A percentile compares a stretch with the other conserved stretches of the same genome.
Evolutionary conservation across 2,113 vertebrate genomes (phyloP).

Genomic region (Sylvia atricapilla): DNA sequence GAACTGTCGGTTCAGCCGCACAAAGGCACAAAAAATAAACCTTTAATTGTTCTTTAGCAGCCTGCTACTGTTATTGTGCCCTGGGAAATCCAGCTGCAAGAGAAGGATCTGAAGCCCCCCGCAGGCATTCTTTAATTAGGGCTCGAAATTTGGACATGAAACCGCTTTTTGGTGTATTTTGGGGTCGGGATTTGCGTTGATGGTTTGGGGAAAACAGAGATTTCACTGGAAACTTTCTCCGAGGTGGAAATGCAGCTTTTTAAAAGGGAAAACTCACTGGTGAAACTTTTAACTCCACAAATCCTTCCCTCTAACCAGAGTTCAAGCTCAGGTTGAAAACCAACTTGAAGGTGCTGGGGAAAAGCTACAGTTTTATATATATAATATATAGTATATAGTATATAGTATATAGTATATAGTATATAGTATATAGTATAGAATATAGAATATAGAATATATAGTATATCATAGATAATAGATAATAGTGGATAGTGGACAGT

Average conservation of each 20-base stretch:
- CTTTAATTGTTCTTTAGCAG: constrained; percentile 10
- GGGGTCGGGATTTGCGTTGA: too few species aligned
- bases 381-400: rapidly evolving
- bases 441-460: too few species aligned
- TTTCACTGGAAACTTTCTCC: neutral
- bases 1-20: neutral
- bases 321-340: neutral
- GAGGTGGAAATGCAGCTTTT: neutral
- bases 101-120: neutral
- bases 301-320: neutral
- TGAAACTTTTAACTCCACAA: neutral
- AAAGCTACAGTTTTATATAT: neutral
- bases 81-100: neutral
- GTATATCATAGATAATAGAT: too few species aligned
- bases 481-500: too few species aligned
- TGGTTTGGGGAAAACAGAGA: neutral
- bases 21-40: neutral
- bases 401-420: too few species aligned
- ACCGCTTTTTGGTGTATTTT: neutral
- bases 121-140: neutral
- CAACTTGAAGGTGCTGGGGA: neutral
- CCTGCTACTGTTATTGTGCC: constrained; percentile 7
- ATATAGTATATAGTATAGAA: too few species aligned
- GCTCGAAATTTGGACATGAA: neutral
- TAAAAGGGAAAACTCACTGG: neutral